Percentiles rank a stretch among this genome's conserved stretches.
These are phyloP conservation scores for Urocolius indicus DNA, from an alignment of 2,113 vertebrate species.

Conservation along the genomic window DNA sequence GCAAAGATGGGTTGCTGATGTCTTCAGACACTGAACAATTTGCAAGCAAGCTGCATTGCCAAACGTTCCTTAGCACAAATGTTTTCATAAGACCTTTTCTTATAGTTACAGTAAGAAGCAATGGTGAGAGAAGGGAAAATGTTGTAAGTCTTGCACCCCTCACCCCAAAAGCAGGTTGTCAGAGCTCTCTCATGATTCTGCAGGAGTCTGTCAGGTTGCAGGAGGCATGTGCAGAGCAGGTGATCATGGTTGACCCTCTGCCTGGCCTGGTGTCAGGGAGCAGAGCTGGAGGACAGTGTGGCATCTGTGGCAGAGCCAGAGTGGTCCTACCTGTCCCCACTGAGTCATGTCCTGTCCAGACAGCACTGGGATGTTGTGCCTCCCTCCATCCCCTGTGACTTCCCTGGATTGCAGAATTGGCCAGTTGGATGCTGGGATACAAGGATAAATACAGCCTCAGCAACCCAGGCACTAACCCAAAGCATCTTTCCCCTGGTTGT, in stretches of 20 bases:
- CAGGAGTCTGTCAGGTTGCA: background rate
- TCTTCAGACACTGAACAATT: background rate
- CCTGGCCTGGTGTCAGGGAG: background rate
- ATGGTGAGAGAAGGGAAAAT: background rate
- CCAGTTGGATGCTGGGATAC: background rate
- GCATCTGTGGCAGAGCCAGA: background rate
- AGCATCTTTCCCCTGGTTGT: background rate
- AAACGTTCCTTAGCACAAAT: background rate
- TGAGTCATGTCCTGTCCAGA: fast-evolving
- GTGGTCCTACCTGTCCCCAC: background rate
- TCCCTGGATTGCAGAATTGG: fast-evolving
- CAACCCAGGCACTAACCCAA: background rate
- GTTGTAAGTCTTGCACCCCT: background rate
- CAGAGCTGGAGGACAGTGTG: background rate
- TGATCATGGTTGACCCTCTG: background rate
- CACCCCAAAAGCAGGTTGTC: background rate
- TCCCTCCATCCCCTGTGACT: background rate
- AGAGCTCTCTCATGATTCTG: background rate
- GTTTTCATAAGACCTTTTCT: background rate
- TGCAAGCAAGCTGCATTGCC: background rate
- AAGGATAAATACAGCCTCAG: background rate
- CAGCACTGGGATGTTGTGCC: background rate
- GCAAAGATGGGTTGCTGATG: constrained; percentile 29
- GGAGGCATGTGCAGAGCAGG: background rate
- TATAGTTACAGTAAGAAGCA: background rate